Conservation (phyloP, 2,888 invertebrate species). For the Hypomecis atomaria region DNA sequence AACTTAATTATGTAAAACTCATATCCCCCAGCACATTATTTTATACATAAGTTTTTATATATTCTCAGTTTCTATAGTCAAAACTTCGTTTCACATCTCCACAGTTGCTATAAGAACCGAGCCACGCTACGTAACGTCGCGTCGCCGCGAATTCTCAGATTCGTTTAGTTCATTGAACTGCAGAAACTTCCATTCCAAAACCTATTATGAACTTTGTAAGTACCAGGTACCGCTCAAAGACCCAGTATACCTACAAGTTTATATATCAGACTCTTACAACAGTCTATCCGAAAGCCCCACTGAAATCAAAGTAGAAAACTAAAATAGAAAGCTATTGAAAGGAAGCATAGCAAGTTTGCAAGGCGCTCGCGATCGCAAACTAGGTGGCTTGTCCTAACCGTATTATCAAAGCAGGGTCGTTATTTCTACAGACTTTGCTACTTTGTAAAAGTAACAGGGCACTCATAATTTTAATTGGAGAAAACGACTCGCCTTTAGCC, state of each 20-base stretch:
- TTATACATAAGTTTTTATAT: too few relatives aligned
- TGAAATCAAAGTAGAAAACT: conserved; percentile 43
- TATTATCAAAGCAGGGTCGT: conserved; percentile 56
- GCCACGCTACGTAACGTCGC: background rate
- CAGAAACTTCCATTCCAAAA: conserved; percentile 9
- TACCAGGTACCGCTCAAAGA: conserved; percentile 10
- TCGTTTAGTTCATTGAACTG: conserved; percentile 17
- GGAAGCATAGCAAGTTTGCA: conserved; percentile 41
- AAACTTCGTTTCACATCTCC: background rate
- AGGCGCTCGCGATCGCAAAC: conserved; percentile 49
- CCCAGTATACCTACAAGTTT: conserved; percentile 2
- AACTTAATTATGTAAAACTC: too few relatives aligned
- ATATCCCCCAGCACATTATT: too few relatives aligned
- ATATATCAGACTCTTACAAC: conserved; percentile 3
- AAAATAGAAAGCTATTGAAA: conserved; percentile 46
- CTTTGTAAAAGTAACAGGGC: conserved; percentile 28
- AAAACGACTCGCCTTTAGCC: conserved; percentile 20
- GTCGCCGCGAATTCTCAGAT: conserved; percentile 6
- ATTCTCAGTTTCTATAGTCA: background rate
- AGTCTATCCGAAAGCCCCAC: conserved; percentile 33
- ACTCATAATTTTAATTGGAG: conserved; percentile 32
- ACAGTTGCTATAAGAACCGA: background rate
- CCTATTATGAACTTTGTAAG: conserved; percentile 17
- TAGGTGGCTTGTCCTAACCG: conserved; percentile 45
- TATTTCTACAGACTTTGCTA: conserved; percentile 47